phyloP scores from a whole-genome alignment of 2,113 vertebrate species.

The Cottus gobio region DNA sequence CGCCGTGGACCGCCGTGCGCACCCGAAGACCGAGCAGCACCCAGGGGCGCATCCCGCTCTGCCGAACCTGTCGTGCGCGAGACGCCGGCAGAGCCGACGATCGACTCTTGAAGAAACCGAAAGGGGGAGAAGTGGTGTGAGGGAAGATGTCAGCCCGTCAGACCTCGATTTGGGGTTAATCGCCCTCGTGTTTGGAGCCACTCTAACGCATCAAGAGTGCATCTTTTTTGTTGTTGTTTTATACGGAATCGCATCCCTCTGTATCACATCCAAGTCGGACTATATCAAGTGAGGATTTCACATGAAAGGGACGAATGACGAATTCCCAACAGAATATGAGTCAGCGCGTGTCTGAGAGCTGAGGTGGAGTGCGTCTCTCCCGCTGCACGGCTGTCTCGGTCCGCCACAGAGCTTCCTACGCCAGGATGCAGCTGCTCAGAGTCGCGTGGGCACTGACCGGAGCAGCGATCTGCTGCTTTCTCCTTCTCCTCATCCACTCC shows the following conservation, averaged over 20 bases:
- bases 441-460: conserved; percentile 96
- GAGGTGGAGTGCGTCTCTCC: conserved; percentile 77
- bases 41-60: conserved; percentile 38
- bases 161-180: conserved; percentile 64
- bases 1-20: conserved; percentile 69
- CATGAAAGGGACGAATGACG: conserved; percentile 25
- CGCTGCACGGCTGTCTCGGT: conserved; percentile 85
- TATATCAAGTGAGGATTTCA: conserved; percentile 58
- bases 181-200: conserved; percentile 55
- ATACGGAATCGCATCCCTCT: conserved; percentile 31
- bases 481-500: conserved; percentile 94
- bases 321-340: conserved; percentile 60
- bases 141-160: conserved; percentile 51
- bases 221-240: conserved; percentile 6
- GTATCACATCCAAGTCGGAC: conserved; percentile 46
- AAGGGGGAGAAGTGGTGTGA: conserved; percentile 10
- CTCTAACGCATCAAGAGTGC: conserved; percentile 67
- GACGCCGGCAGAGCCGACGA: neutral
- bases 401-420: conserved; percentile 72
- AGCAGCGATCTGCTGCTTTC: conserved; percentile 96
- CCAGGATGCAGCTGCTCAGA: conserved; percentile 97
- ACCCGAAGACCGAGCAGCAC: conserved; percentile 42
- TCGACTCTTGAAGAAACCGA: neutral
- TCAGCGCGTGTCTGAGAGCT: conserved; percentile 71
- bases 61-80: conserved; percentile 16